phyloP scores from a whole-genome alignment of 2,113 vertebrate species.

The Oreochromis spilurus region DNA sequence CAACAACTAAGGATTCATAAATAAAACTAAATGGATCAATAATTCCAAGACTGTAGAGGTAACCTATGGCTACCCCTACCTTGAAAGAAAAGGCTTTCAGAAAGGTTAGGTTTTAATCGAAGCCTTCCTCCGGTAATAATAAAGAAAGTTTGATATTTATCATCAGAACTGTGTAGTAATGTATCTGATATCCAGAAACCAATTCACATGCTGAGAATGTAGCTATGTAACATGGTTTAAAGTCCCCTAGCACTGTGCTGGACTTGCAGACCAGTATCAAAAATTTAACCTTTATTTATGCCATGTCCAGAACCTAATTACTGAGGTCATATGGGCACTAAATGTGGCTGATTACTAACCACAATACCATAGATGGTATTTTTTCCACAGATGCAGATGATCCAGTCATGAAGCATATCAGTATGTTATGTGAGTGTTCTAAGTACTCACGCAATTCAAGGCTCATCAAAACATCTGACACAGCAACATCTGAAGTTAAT shows the following conservation, averaged over 20 bases:
- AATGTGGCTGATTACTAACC: neutral
- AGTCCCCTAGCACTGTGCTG: neutral
- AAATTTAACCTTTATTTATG: neutral
- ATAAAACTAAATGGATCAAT: conserved; percentile 77
- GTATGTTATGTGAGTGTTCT: neutral
- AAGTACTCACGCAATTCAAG: neutral
- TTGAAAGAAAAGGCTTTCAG: conserved; percentile 50
- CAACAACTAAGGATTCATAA: conserved; percentile 69
- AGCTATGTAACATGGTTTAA: neutral
- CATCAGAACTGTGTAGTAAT: neutral
- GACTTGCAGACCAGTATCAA: neutral
- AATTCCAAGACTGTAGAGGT: conserved; percentile 62
- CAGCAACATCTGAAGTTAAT: neutral
- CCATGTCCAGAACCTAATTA: neutral
- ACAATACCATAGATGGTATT: neutral
- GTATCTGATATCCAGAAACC: neutral
- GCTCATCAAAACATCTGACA: neutral
- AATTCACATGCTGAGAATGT: neutral
- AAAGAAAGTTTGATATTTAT: conserved; percentile 51
- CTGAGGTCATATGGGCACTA: neutral
- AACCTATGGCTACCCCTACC: conserved; percentile 62
- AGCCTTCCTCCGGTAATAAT: conserved; percentile 44
- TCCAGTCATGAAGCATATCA: neutral
- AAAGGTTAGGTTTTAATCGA: conserved; percentile 69
- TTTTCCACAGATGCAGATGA: neutral